Conservation (phyloP, 1,140 invertebrate genomes). For the Drosophila eugracilis region DNA sequence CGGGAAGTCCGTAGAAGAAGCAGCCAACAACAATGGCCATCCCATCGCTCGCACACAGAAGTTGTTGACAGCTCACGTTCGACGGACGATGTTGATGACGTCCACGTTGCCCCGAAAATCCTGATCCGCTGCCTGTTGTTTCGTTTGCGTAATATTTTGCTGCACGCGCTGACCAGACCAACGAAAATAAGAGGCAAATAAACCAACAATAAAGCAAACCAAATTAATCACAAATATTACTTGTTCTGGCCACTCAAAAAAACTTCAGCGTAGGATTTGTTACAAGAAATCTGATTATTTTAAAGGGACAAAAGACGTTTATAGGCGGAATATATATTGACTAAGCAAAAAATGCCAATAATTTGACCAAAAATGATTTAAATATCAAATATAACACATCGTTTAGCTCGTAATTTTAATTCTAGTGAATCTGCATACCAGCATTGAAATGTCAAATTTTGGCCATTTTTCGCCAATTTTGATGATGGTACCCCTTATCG, state of each 20-base stretch:
- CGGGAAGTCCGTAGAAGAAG: slow-evolving; percentile 8
- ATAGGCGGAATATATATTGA: too few relatives aligned
- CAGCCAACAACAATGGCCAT: slow-evolving; percentile 22
- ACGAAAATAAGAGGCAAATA: slow-evolving; percentile 48
- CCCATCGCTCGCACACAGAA: slow-evolving; percentile 36
- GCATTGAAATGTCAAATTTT: too few relatives aligned
- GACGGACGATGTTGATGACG: slow-evolving; percentile 59
- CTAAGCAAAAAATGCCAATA: too few relatives aligned
- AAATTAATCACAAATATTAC: slow-evolving; percentile 82
- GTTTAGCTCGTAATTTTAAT: too few relatives aligned
- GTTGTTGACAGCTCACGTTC: slow-evolving; percentile 82
- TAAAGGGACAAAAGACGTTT: too few relatives aligned
- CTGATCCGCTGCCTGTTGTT: slow-evolving; percentile 17
- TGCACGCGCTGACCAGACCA: slow-evolving; percentile 61
- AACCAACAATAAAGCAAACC: slow-evolving; percentile 58
- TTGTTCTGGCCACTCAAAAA: slow-evolving; percentile 12
- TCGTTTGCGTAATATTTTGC: slow-evolving; percentile 65
- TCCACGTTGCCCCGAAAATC: slow-evolving; percentile 38
- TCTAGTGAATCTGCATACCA: too few relatives aligned
- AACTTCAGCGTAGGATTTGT: too few relatives aligned
- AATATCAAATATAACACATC: too few relatives aligned
- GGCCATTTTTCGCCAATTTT: too few relatives aligned
- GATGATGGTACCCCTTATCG: too few relatives aligned
- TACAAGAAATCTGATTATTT: too few relatives aligned
- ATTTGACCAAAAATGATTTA: too few relatives aligned